Base-by-base conservation (phyloP, 2,888 invertebrate genomes). In the Microctonus hyperodae region DNA sequence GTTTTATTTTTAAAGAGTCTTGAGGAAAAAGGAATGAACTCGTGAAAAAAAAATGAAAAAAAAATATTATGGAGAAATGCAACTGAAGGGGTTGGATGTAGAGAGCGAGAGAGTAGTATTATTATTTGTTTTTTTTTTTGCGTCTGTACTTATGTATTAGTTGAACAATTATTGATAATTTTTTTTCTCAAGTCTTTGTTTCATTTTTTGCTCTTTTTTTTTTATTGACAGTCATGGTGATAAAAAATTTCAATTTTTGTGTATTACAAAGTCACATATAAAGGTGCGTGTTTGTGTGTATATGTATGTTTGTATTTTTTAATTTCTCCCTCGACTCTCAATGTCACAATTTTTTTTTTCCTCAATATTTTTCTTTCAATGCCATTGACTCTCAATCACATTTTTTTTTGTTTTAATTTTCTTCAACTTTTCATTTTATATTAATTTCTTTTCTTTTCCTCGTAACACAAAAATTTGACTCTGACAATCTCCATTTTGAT, bases 401-500 rank as follows among this genome's bases (percentile, higher is more conserved):
- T 37, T 61, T 37, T 37, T 37, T 37, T 25, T 53, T 40, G 2
- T 62, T n/a, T 5, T 16, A 16, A 44, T 7, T 53, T 35, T 28
- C 11, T 25, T 31, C 40, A 48, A 16, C n/a, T 7, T 31, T 22
- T 23, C 10, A 50, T 50, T 64, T 23, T 22, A 23, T 44, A 31
- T 7, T 23, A n/a, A n/a, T 40, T 16, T 13, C 51, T 53, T 6
- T 23, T 37, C 16, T 40, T 62, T 20, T 33, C 16, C 16, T 44
- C 16, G 22, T 25, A 62, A 31, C 48, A 53, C 61, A 22, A 35
- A 20, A 50, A 57, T 48, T 48, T 50, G 69, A 75, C 74, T 72
- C 69, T 73, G 70, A 69, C 70, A 69, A 69, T 71, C 70, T 70
- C 70, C 65, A 70, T 68, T 70, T 75, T 80, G 80, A 80, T 80